Evolutionary conservation across 2,797 vertebrate species (phyloP).

Genomic region (Neopelma chrysocephalum): DNA sequence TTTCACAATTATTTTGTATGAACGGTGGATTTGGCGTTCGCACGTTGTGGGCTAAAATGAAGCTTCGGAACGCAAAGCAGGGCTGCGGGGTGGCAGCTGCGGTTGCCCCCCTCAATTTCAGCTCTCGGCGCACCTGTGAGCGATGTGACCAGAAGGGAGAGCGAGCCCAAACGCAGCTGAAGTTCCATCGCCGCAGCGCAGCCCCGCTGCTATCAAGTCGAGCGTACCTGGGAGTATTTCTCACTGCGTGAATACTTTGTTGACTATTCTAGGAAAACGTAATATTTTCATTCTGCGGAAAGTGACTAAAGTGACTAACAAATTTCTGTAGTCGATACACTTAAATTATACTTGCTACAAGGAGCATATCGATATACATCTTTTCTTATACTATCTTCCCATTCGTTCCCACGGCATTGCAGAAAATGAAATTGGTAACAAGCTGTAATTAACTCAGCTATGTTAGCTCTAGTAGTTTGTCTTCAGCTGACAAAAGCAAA

Average conservation of each 20-base stretch:
- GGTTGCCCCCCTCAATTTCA: rapidly evolving
- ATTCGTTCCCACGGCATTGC: background rate
- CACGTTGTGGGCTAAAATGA: rapidly evolving
- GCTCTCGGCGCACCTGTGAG: rapidly evolving
- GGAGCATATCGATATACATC: rapidly evolving
- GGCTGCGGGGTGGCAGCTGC: background rate
- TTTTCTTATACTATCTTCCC: background rate
- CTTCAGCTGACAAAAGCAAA: background rate
- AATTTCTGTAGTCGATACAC: background rate
- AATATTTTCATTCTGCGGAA: background rate
- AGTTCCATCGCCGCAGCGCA: rapidly evolving
- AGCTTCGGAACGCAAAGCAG: background rate
- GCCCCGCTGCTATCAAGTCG: rapidly evolving
- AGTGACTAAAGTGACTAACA: background rate
- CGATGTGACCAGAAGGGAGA: rapidly evolving
- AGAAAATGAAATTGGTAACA: background rate
- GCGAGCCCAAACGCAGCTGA: rapidly evolving
- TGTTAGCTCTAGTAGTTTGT: background rate
- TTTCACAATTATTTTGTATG: rapidly evolving
- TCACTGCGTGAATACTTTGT: rapidly evolving
- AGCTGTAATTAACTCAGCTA: background rate
- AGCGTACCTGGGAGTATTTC: rapidly evolving
- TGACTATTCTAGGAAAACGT: background rate
- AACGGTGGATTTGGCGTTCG: rapidly evolving
- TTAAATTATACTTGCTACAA: background rate